phyloP scores from a whole-genome alignment of 2,113 vertebrate species.

The Sturnira hondurensis region DNA sequence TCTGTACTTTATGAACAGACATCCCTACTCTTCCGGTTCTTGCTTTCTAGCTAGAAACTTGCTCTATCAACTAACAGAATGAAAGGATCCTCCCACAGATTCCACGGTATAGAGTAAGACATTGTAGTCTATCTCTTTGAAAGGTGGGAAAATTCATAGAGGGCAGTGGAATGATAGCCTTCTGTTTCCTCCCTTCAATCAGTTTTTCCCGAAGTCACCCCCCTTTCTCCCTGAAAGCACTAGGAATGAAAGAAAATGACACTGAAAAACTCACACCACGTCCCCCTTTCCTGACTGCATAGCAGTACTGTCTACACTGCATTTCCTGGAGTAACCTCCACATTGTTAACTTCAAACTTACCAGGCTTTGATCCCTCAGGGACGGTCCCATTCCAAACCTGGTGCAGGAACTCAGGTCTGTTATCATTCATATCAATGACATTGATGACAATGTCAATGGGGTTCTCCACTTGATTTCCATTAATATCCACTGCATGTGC shows the following conservation, averaged over 20 bases:
- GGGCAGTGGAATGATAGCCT: neutral
- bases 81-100: neutral
- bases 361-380: constrained; percentile 98
- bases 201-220: neutral
- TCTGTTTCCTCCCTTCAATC: neutral
- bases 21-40: neutral
- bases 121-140: neutral
- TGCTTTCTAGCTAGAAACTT: neutral
- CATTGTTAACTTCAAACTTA: constrained; percentile 70
- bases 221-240: neutral
- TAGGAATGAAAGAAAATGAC: neutral
- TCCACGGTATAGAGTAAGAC: neutral
- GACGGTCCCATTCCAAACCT: constrained; percentile 96
- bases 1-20: neutral
- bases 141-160: neutral
- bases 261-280: neutral
- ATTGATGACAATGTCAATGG: constrained; percentile 97
- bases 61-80: neutral
- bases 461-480: constrained; percentile 99
- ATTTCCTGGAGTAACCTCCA: neutral
- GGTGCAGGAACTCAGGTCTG: constrained; percentile 95
- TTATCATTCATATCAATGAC: constrained; percentile 99
- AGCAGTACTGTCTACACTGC: fast-evolving
- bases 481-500: constrained; percentile 98
- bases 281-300: neutral